These are phyloP conservation scores for Pterocles orientalis DNA, from an alignment of 2,113 vertebrate species.

Conservation along the genomic window DNA sequence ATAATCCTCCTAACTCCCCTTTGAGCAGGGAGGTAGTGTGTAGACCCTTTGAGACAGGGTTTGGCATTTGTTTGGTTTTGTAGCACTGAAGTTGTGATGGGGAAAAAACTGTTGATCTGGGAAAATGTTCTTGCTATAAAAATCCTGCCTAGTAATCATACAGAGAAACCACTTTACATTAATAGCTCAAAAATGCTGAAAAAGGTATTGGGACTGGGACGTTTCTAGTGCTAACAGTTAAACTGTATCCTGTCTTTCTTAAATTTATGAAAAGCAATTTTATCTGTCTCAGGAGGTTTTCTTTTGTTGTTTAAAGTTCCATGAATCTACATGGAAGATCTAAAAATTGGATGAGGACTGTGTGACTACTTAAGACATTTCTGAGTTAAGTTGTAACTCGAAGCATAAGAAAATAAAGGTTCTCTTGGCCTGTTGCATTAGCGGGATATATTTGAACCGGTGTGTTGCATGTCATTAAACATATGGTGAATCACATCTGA, in stretches of 20 bases:
- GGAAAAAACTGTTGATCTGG: not conserved
- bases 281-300: not conserved
- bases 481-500: slow-evolving; percentile 21
- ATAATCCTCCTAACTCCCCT: not conserved
- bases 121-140: not conserved
- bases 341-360: not conserved
- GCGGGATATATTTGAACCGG: slow-evolving; percentile 7
- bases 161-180: not conserved
- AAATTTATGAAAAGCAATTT: not conserved
- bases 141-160: not conserved
- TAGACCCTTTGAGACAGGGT: not conserved
- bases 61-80: not conserved
- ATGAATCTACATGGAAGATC: not conserved
- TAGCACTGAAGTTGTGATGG: not conserved
- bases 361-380: slow-evolving; percentile 6
- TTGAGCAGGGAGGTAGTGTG: not conserved
- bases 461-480: not conserved
- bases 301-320: slow-evolving; percentile 16
- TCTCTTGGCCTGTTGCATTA: not conserved
- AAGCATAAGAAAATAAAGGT: slow-evolving; percentile 3
- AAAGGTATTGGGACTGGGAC: not conserved
- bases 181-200: not conserved
- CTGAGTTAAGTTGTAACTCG: slow-evolving; percentile 21
- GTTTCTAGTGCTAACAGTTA: not conserved
- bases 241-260: not conserved